Conservation (phyloP, 2,797 vertebrate genomes). For the Liparis tanakae region DNA sequence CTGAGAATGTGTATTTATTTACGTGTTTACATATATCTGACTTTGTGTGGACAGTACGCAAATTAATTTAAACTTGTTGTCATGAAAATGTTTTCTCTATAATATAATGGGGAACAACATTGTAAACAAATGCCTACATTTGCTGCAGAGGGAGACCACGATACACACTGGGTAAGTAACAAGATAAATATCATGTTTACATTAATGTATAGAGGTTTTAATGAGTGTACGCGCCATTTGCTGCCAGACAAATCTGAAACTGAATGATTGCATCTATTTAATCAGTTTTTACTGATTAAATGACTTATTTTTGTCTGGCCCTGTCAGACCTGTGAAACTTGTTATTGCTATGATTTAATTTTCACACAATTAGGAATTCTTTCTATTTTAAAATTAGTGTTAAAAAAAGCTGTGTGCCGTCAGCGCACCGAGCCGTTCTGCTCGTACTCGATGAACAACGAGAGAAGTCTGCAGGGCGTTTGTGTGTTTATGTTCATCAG, state of each 20-base stretch:
- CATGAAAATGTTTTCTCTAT: neutral
- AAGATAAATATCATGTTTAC: neutral
- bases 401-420: neutral
- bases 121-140: neutral
- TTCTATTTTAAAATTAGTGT: neutral
- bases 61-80: neutral
- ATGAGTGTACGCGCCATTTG: neutral
- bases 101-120: neutral
- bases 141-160: neutral
- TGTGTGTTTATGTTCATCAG: too few species aligned
- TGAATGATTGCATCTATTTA: neutral
- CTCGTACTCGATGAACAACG: too few species aligned
- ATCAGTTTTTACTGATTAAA: neutral
- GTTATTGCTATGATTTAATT: neutral
- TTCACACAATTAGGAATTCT: neutral
- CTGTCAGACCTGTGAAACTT: neutral
- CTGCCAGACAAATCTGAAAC: neutral
- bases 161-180: neutral
- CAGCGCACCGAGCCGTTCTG: neutral
- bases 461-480: neutral
- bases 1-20: neutral
- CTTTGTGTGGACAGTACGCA: neutral
- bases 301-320: neutral
- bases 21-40: neutral
- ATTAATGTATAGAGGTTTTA: neutral